Conservation (phyloP, 1,140 invertebrate genomes). For the Telenomus remus region DNA sequence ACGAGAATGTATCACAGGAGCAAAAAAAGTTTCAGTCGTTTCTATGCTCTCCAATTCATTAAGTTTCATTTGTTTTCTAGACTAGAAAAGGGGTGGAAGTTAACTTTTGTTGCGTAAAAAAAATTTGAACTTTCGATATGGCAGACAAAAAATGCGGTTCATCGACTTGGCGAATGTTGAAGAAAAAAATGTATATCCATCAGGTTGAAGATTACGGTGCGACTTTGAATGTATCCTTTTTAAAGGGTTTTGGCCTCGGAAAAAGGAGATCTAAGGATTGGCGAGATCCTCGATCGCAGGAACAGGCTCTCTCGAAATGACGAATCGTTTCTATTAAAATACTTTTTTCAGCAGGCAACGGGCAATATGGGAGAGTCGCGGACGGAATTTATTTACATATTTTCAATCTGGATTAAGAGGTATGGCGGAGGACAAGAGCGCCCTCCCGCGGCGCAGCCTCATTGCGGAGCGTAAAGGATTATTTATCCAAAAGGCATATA, state of each 20-base stretch:
- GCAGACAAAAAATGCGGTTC: slow-evolving; percentile 15
- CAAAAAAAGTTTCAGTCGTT: too few species aligned
- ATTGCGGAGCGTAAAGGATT: slow-evolving; percentile 42
- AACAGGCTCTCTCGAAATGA: slow-evolving; percentile 67
- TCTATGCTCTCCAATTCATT: too few species aligned
- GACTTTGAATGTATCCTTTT: slow-evolving; percentile 44
- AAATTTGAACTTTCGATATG: slow-evolving; percentile 1
- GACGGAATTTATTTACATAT: slow-evolving; percentile 75
- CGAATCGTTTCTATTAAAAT: slow-evolving; percentile 77
- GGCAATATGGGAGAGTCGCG: slow-evolving; percentile 66
- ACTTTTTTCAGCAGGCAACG: slow-evolving; percentile 74
- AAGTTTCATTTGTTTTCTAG: too few species aligned
- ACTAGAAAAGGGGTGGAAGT: background rate
- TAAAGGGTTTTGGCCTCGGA: slow-evolving; percentile 52
- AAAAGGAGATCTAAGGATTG: slow-evolving; percentile 52
- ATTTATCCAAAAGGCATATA: slow-evolving; percentile 58
- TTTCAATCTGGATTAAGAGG: slow-evolving; percentile 76
- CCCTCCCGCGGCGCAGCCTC: slow-evolving; percentile 47
- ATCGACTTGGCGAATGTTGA: slow-evolving; percentile 39
- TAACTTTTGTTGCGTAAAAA: slow-evolving; percentile 13
- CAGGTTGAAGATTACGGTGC: slow-evolving; percentile 37
- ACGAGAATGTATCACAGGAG: too few species aligned
- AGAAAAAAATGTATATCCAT: slow-evolving; percentile 45
- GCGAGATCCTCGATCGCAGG: slow-evolving; percentile 45
- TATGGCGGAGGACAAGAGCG: slow-evolving; percentile 60